Base-by-base conservation (phyloP, 2,888 invertebrate genomes). In the Plebejus argus region DNA sequence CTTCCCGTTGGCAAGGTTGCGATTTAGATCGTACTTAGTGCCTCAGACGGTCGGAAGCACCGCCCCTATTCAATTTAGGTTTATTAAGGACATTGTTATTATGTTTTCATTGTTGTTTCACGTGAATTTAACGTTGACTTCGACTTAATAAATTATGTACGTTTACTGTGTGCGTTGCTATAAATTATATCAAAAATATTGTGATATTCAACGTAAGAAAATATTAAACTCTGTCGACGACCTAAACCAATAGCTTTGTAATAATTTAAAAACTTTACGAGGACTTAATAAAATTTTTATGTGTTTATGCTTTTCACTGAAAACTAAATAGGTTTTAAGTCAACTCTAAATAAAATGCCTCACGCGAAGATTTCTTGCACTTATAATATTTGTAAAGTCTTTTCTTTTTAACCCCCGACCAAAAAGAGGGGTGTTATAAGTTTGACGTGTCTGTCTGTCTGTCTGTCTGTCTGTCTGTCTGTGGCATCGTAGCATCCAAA, bases 21-120 rank as follows among this genome's bases (percentile, higher is more conserved):
- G 87, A 90, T 90, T 90, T 89, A 89, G 88, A 89, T 88, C 85
- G 88, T 86, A 85, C 87, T 88, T 87, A 86, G 86, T 85, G 83
- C 85, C 85, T 84, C 83, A 82, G 85, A 85, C 85, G 81, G 84
- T 81, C 84, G 86, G 85, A 87, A 88, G 82, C 86, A 82, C 83
- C 81, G 80, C 84, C 82, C 81, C 84, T 86, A 88, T 90, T 88
- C 86, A 88, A 87, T 89, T 91, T 88, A 80, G 83, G 86, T 88
- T 90, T 90, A 90, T 89, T 89, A 87, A 77, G 58, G 33, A 72
- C 77, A 72, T 61, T 77, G 56, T 77, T 77, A 72, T 28, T 72
- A 72, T 58, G 49, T 49, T 53, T 20, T 53, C 49, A 74, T 74
- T 74, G 53, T 45, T 72, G 23, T 74, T 74, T 8, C 49, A 49